Evolutionary conservation across 2,113 vertebrate species (phyloP).

Genomic region (Camelus dromedarius): DNA sequence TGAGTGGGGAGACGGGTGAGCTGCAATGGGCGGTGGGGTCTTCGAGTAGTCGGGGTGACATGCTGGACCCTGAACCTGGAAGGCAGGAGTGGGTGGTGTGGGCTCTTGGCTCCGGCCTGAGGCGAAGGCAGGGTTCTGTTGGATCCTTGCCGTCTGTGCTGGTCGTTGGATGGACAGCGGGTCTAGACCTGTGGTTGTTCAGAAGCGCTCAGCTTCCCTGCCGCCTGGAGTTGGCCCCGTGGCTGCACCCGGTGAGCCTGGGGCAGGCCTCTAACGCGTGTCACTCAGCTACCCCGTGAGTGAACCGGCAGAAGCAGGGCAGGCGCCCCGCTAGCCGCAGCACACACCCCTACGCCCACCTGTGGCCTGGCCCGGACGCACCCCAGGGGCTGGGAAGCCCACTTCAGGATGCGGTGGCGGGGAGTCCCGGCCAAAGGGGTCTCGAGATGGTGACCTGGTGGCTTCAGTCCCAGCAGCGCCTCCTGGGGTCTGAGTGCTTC

Average conservation of each 20-base stretch:
- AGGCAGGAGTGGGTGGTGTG: not conserved
- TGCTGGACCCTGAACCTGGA: not conserved
- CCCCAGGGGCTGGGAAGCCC: not conserved
- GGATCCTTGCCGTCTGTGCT: too few species aligned
- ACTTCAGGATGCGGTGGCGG: not conserved
- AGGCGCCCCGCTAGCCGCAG: fast-evolving
- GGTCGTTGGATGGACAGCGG: too few species aligned
- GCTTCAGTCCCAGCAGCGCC: not conserved
- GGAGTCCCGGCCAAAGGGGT: not conserved
- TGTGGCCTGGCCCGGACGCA: not conserved
- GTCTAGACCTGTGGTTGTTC: not conserved
- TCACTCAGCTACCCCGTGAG: not conserved
- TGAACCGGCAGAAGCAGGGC: not conserved
- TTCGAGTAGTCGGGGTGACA: not conserved
- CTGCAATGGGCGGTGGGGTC: not conserved
- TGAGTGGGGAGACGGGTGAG: not conserved
- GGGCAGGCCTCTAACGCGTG: not conserved
- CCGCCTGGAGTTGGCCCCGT: not conserved
- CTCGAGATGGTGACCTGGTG: fast-evolving
- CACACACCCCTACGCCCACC: too few species aligned
- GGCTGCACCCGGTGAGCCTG: not conserved
- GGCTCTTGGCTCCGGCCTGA: too few species aligned
- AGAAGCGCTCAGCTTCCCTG: not conserved
- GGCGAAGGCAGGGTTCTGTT: too few species aligned
- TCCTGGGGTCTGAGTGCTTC: not conserved